Evolutionary conservation across 1,140 invertebrate species (phyloP).

Genomic region (Megathymus violae): DNA sequence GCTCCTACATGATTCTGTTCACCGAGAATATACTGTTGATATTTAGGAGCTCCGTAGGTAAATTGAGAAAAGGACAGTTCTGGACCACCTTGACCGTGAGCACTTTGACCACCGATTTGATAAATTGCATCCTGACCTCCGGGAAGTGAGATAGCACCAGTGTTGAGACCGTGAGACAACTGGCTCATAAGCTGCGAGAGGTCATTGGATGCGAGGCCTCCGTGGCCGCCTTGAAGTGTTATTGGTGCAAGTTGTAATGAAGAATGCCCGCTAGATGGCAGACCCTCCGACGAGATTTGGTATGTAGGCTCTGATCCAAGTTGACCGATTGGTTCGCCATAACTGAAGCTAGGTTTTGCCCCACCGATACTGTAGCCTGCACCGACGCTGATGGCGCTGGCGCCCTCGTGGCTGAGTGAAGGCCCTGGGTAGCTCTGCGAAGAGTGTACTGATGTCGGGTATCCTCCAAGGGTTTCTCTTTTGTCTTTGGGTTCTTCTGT

Average conservation of each 20-base stretch:
- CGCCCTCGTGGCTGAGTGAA: conserved; percentile 60
- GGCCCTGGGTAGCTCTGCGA: conserved; percentile 61
- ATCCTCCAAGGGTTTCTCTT: conserved; percentile 63
- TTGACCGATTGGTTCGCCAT: conserved; percentile 46
- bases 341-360: conserved; percentile 64
- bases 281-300: conserved; percentile 60
- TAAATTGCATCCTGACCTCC: conserved; percentile 49
- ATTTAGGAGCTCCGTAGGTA: conserved; percentile 54
- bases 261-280: conserved; percentile 55
- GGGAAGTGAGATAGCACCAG: conserved; percentile 60
- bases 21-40: conserved; percentile 53
- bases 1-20: conserved; percentile 42
- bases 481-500: conserved; percentile 70
- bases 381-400: conserved; percentile 69
- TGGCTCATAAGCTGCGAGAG: conserved; percentile 75
- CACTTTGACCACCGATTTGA: conserved; percentile 48
- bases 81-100: conserved; percentile 45
- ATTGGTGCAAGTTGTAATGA: conserved; percentile 70
- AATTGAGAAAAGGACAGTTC: conserved; percentile 49
- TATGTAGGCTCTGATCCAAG: conserved; percentile 50
- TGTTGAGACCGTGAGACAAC: conserved; percentile 63
- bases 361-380: conserved; percentile 77
- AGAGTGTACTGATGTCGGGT: conserved; percentile 47
- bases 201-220: conserved; percentile 56
- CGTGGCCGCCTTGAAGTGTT: conserved; percentile 61